Base-by-base conservation (phyloP, 2,888 invertebrate species). In the Cephus pygmeus region DNA sequence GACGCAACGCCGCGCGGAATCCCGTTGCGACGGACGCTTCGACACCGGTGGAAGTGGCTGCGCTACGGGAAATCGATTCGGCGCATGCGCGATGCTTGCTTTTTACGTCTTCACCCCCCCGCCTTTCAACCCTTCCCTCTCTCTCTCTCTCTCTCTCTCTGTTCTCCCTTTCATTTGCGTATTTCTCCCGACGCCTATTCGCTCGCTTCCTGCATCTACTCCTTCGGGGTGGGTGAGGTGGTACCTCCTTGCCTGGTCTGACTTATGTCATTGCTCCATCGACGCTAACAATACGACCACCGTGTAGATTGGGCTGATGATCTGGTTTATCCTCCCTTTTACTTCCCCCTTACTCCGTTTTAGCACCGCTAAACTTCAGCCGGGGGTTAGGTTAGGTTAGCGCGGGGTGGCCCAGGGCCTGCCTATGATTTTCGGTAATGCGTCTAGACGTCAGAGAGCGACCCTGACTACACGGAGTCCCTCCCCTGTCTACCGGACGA, bases 361-460 rank as follows among this genome's bases (percentile, higher is more conserved):
- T 23, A 56, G 56, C 56, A 23, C 9, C 15, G 56, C 56, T 56
- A 9, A 23, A 56, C 23, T 56, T 23, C 56, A 56, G 23, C 23
- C 56, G 23, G 56, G 56, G 56, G 40, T 40, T 23, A 23, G 40
- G 56, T 56, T 56, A 9, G 56, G 56, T 56, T 56, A 23, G 23
- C 56, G 9, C 40, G 23, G 40, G 40, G 40, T 6, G 40, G 40
- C 1, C 23, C 56, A 9, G 23, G 56, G 23, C 9, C 56, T 23
- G 56, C 23, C 4, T 73, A 69, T 34, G 33, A 78, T 76, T 78
- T 78, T 76, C 36, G 75, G 75, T 73, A 76, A 78, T 76, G 40
- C 73, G 80, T 80, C 80, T 78, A 76, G 76, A 78, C 78, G 76
- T 34, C 34, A 76, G 69, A 77, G 78, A 30, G 69, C 34, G 40